A percentile compares a stretch with the other conserved stretches of the same genome.
Evolutionary conservation across 2,113 vertebrate species (phyloP).

Genomic region (Stictonetta naevosa): DNA sequence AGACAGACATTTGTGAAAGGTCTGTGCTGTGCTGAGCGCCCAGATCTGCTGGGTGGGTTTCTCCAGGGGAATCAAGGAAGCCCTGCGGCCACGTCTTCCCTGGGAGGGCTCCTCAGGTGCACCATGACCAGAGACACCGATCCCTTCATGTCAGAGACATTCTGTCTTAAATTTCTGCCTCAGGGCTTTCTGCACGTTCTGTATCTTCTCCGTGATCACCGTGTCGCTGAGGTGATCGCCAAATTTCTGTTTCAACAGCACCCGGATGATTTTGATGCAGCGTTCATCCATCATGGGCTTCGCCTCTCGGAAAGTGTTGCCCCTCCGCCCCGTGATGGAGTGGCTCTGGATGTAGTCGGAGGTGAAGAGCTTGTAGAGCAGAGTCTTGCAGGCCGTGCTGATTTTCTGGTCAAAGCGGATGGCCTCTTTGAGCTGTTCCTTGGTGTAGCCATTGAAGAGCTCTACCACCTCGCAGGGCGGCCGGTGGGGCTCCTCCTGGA

Average conservation of each 20-base stretch:
- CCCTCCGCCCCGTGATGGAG: constrained; percentile 63
- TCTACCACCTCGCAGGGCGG: constrained; percentile 18
- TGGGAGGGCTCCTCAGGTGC: background rate
- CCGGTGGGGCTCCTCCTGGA: constrained; percentile 37
- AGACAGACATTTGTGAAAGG: background rate
- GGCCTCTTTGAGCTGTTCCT: constrained; percentile 64
- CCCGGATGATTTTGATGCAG: constrained; percentile 68
- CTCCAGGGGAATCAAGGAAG: background rate
- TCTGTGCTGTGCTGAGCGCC: background rate
- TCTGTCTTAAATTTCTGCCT: constrained; percentile 69
- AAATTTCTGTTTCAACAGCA: constrained; percentile 70
- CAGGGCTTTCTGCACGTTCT: constrained; percentile 70
- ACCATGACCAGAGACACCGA: background rate
- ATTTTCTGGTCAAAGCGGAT: constrained; percentile 73
- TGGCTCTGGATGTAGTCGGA: constrained; percentile 71
- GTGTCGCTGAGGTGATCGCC: constrained; percentile 68
- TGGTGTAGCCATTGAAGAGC: constrained; percentile 68
- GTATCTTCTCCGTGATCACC: constrained; percentile 71
- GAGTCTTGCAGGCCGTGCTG: constrained; percentile 69
- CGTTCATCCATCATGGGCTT: constrained; percentile 73
- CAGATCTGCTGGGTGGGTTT: background rate
- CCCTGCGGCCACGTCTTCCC: background rate
- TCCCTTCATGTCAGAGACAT: background rate
- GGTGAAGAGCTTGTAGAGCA: constrained; percentile 69
- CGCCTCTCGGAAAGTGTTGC: constrained; percentile 62